Evolutionary conservation across 2,888 invertebrate species (phyloP), one percentile per base, ranked within the genome.

Genomic region (Linnaemya vulpina): DNA sequence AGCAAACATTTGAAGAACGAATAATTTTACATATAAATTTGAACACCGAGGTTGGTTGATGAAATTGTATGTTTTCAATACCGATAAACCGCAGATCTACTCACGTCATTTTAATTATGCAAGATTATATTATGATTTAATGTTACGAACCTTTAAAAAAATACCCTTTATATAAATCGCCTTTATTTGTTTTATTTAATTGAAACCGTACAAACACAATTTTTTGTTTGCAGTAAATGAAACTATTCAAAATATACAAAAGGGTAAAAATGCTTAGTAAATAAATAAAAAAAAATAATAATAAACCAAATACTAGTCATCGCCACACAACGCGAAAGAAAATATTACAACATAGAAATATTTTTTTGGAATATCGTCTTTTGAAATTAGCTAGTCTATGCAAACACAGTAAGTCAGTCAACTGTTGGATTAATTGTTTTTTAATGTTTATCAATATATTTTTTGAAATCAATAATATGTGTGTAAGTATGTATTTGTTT

Each of bases 311-410:
- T 17, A 25, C 10, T 65, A 25, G 30, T 65, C 65, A 65, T 13
- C 25, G 30, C 30, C 46, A 65, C n/a, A 46, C 25, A 43, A 63
- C 43, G 43, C 43, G 63, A 63, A 22, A 30, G 46, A 55, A 22
- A n/a, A 35, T 20, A 20, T 17, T 51, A 15, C 51, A 9, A 8
- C 20, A 51, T 9, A 7, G 4, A 20, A 20, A 49, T 15, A n/a
- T 38, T 9, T 38, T 49, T 49, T 17, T 17, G 49, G 49, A 49
- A 49, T 49, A 49, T 49, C 17, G n/a, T 49, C 49, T 46, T 11
- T 40, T 40, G 7, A 11, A 40, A 40, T 35, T 35, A 5, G 35
- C 3, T 35, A 35, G 35, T n/a, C n/a, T n/a, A n/a, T n/a, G n/a
- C n/a, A n/a, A n/a, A n/a, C n/a, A n/a, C n/a, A n/a, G n/a, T n/a